phyloP scores from a whole-genome alignment of 92 coral and sea anemone genomes.

The Actinernus sp. region DNA sequence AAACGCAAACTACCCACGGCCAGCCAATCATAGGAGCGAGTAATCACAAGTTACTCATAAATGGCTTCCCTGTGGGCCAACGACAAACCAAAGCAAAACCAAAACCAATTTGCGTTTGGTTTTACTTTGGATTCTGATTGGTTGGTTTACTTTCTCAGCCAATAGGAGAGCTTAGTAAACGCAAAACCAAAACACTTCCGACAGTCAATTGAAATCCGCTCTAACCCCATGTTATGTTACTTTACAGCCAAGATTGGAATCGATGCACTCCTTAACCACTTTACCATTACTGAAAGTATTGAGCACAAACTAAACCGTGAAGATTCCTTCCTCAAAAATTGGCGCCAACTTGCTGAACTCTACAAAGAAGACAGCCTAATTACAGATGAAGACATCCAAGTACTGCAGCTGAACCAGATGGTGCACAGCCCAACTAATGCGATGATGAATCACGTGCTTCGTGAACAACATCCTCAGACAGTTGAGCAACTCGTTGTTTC shows the following conservation, averaged over 20 bases:
- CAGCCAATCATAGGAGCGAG: too few species aligned
- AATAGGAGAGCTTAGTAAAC: too few species aligned
- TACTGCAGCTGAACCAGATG: constrained; percentile 28
- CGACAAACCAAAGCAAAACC: too few species aligned
- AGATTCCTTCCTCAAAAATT: constrained; percentile 49
- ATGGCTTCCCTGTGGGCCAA: too few species aligned
- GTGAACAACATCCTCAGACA: constrained; percentile 2
- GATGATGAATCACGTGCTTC: constrained; percentile 10
- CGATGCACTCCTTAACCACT: constrained; percentile 46
- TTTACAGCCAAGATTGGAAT: constrained; percentile 42
- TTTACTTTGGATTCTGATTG: too few species aligned
- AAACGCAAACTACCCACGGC: too few species aligned
- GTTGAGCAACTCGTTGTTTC: constrained; percentile 40
- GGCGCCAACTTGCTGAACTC: constrained; percentile 38
- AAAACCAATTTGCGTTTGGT: too few species aligned
- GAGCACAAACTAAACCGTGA: constrained; percentile 45
- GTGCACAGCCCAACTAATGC: constrained; percentile 35
- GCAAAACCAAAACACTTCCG: too few species aligned
- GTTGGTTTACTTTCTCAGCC: too few species aligned
- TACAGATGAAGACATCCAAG: constrained; percentile 22
- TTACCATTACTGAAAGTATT: constrained; percentile 36
- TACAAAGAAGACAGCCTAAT: constrained; percentile 25
- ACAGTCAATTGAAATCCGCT: too few species aligned
- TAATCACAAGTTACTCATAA: too few species aligned
- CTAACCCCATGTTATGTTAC: too few species aligned